A percentile compares a stretch with the other conserved stretches of the same genome.
These are phyloP conservation scores for Barnardius zonarius DNA, from an alignment of 2,113 vertebrate species.

Conservation along the genomic window DNA sequence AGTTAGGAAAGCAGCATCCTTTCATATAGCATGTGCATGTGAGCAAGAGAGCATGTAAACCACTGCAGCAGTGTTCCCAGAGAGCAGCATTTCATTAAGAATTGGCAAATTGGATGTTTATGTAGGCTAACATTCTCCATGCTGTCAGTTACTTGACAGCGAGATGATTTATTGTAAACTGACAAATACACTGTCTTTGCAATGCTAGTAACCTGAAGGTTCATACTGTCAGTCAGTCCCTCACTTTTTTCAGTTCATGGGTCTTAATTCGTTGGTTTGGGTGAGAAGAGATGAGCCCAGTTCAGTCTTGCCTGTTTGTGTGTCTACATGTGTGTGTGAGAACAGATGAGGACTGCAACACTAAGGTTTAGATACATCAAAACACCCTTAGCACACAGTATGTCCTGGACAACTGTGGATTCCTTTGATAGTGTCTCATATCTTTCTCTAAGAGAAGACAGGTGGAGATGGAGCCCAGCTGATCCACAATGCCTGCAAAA, in stretches of 20 bases:
- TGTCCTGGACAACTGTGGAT: neutral
- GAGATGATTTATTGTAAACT: neutral
- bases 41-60: slow-evolving; percentile 32
- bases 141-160: neutral
- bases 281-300: neutral
- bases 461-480: neutral
- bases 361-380: neutral
- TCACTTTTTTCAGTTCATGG: neutral
- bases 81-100: neutral
- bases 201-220: neutral
- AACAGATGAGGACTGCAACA: neutral
- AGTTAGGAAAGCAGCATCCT: neutral
- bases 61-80: neutral
- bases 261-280: neutral
- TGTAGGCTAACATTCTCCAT: neutral
- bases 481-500: neutral
- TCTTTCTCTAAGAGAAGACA: neutral
- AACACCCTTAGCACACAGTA: neutral
- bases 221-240: neutral
- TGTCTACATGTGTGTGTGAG: neutral
- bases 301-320: neutral
- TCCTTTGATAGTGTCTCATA: neutral
- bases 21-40: neutral
- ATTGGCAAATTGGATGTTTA: neutral
- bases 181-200: neutral